Evolutionary conservation across 1,140 invertebrate genomes (phyloP), one percentile per base, ranked within the genome.

Genomic region (Aphelinus certus): DNA sequence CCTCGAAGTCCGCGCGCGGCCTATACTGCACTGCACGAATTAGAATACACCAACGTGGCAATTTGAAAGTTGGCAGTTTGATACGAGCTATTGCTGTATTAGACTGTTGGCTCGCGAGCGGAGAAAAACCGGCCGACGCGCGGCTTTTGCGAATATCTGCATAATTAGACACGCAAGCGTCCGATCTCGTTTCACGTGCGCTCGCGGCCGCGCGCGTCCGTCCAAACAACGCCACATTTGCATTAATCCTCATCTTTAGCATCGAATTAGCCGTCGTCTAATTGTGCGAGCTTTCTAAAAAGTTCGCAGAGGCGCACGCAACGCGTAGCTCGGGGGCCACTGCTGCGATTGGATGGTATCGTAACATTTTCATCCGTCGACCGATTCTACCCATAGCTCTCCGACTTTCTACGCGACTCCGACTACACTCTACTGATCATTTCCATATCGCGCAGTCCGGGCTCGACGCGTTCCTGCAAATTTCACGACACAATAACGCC

Each of bases 91-190:
- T 43, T 56, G 26, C 26, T n/a, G 43, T 49, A 66, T 66, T 55
- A 26, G 26, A 26, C 26, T 26, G 26, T 26, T 26, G 26, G 26
- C 26, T 48, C 47, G 2, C 47, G 56, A 67, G 65, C 43, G 46
- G 43, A 26, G 66, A 56, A 67, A 67, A 67, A 55, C 56, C 65
- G 65, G 9, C 3, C 5, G n/a, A 47, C 3, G 43, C 0, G 1
- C 3, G 42, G 47, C 10, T 42, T 57, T 48, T 4, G 47, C 3
- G 45, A 6, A 3, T 10, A 58, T 68, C 58, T 68, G 45, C 66
- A 68, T 68, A 68, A 68, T 68, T 68, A 68, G 66, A 68, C 66
- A 68, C 66, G 55, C 56, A 58, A 42, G 65, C 65, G 26, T 57
- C 2, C 10, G 62, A 63, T 46, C 65, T 1, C 26, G 26, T 26